Conservation (phyloP, 1,140 invertebrate genomes). For the Bombyx mori region ASM3026992v2 NC_085112.1:7095501-7096000, state of each 20-base stretch:
- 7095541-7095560: constrained; percentile 74
- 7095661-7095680: constrained; percentile 73
- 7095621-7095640: constrained; percentile 71
- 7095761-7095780: constrained; percentile 67
- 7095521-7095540: constrained; percentile 75
- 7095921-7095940: constrained; percentile 71
- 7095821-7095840: constrained; percentile 71
- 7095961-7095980: constrained; percentile 71
- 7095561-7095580: constrained; percentile 70
- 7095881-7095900: constrained; percentile 72
- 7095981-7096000: constrained; percentile 76
- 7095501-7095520: constrained; percentile 71
- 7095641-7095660: constrained; percentile 70
- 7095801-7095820: constrained; percentile 73
- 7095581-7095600: constrained; percentile 49
- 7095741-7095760: constrained; percentile 40
- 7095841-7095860: constrained; percentile 73
- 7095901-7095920: constrained; percentile 69
- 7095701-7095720: constrained; percentile 71
- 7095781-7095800: constrained; percentile 71
- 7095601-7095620: constrained; percentile 72
- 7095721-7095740: constrained; percentile 53
- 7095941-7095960: constrained; percentile 73
- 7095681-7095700: constrained; percentile 74
- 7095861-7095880: constrained; percentile 73